phyloP scores from a whole-genome alignment of 2,113 vertebrate species.

The Microtus montanus region DNA sequence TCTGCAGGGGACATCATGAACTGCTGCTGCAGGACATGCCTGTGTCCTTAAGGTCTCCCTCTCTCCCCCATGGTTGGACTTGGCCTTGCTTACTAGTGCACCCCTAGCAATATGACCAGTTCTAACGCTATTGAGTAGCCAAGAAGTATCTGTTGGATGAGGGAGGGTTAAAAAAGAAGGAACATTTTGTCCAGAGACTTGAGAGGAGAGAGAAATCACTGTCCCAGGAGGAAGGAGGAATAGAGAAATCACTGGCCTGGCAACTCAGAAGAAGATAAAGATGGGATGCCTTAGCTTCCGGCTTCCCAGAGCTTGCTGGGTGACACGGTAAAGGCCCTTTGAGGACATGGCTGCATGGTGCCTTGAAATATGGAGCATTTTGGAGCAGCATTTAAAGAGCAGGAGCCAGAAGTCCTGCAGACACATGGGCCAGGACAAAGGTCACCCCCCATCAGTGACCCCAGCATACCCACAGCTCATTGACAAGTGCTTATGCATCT shows the following conservation, averaged over 20 bases:
- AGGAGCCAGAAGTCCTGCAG: background rate
- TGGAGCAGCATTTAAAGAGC: background rate
- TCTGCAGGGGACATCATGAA: fast-evolving
- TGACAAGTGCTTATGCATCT: too few species aligned
- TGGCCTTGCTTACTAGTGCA: background rate
- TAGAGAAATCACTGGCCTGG: background rate
- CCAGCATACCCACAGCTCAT: background rate
- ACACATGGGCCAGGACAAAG: background rate
- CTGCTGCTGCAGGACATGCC: fast-evolving
- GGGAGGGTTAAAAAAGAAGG: background rate
- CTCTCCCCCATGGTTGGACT: background rate
- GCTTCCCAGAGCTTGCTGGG: background rate
- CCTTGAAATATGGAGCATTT: background rate
- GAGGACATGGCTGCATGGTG: fast-evolving
- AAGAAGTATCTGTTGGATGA: background rate
- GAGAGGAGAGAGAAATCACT: background rate
- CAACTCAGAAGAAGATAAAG: background rate
- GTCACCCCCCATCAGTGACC: background rate
- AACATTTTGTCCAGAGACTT: background rate
- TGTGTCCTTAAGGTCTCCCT: background rate
- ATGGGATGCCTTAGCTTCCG: background rate
- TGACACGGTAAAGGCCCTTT: background rate
- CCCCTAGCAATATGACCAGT: background rate
- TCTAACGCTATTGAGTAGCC: background rate
- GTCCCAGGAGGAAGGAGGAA: background rate